Evolutionary conservation across 2,113 vertebrate species (phyloP).

Genomic region (Fregata magnificens): DNA sequence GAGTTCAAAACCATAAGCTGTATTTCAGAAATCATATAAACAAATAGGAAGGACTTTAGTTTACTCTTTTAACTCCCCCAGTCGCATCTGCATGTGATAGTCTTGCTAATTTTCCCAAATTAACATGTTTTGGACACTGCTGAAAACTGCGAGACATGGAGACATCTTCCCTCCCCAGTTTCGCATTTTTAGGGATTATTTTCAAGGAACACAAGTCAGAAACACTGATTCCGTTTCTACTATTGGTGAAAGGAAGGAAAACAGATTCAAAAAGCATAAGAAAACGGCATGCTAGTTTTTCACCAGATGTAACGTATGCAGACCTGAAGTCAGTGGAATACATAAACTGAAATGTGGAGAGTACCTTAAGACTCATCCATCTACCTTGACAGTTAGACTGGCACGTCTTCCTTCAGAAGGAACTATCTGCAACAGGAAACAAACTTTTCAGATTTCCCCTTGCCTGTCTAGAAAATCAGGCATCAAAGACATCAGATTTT

Average conservation of each 20-base stretch:
- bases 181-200: neutral
- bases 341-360: neutral
- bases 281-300: neutral
- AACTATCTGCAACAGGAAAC: neutral
- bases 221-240: neutral
- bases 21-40: neutral
- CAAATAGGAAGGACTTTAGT: neutral
- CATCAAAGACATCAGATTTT: neutral
- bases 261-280: accelerated
- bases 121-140: neutral
- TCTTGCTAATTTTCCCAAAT: neutral
- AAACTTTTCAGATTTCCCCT: neutral
- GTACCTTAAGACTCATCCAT: too few relatives aligned
- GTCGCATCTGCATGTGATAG: neutral
- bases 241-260: neutral
- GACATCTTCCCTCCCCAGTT: neutral
- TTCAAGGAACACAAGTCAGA: neutral
- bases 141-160: neutral
- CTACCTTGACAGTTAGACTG: neutral
- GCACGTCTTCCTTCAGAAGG: neutral
- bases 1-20: neutral
- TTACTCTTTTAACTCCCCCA: neutral
- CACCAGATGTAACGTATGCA: neutral
- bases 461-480: neutral
- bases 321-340: neutral